Base-by-base conservation (phyloP, 1,140 invertebrate genomes). In the Drosophila mojavensis region DNA sequence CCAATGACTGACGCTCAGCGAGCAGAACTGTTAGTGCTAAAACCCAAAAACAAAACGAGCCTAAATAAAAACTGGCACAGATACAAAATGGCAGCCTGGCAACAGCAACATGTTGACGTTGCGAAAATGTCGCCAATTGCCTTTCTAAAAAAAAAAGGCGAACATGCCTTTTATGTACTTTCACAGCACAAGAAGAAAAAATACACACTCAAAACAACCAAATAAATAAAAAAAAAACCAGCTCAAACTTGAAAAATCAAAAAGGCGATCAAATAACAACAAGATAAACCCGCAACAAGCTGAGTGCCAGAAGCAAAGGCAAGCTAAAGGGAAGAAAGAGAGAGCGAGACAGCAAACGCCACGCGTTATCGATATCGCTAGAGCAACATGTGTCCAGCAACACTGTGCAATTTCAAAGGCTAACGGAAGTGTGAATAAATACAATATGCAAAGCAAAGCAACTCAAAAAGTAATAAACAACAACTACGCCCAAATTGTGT, bases 101-200 rank as follows among this genome's bases (percentile, higher is more conserved):
- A 69, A 60, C 78, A 86, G 28, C 45, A 61, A 53, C 58, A 69
- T 59, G 69, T 74, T 72, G 59, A 20, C 54, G 41, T 9, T 63
- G 60, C 50, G 62, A 80, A 78, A 67, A 67, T 79, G 76, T 73
- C 65, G 84, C 69, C 63, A 69, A 74, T 78, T 79, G 75, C 83
- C 83, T 89, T 86, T 86, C 79, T 89, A 86, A 81, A 88, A 86
- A 43, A 28, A 48, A 28, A 45, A 51, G 53, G 39, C 39, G 13
- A 53, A 61, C 48, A 62, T 63, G 54, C 74, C 60, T 79, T 78
- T 70, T 72, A 60, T 73, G 65, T 68, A 74, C 82, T 81, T 81
- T 85, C 78, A 85, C 78, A 69, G 51, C 41, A 70, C 51, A 41
- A 58, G 53, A 45, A 53, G 24, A 39, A 62, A 68, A 55, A 17